These are phyloP conservation scores for Bubo scandiacus DNA, from an alignment of 2,113 vertebrate genomes.

Conservation along the genomic window DNA sequence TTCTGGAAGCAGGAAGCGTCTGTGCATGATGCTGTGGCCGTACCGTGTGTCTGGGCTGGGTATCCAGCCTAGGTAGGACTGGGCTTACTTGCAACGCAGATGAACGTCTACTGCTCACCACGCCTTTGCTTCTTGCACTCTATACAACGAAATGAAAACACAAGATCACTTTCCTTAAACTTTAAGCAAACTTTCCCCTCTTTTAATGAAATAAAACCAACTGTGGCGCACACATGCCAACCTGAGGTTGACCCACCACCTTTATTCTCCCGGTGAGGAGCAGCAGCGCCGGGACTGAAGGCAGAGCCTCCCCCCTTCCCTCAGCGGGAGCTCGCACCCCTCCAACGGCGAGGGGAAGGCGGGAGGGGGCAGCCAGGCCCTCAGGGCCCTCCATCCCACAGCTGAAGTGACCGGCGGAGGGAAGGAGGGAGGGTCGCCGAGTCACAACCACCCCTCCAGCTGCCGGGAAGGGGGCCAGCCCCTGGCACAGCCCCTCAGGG, in stretches of 20 bases:
- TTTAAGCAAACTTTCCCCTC: background rate
- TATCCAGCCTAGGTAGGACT: background rate
- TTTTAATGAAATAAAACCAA: background rate
- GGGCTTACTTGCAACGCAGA: accelerated
- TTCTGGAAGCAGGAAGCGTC: background rate
- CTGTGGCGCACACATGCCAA: accelerated
- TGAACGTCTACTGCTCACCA: accelerated
- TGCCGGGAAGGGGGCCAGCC: background rate
- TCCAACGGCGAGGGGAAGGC: too few relatives aligned
- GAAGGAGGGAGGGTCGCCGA: background rate
- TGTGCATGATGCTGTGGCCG: accelerated
- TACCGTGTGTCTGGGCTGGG: accelerated
- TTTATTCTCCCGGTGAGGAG: background rate
- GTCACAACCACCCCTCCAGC: background rate
- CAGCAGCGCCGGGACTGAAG: accelerated
- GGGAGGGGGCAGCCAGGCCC: background rate
- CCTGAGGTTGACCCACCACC: background rate
- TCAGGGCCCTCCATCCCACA: background rate
- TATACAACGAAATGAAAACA: background rate
- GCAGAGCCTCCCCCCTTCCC: background rate
- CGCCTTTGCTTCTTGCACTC: background rate
- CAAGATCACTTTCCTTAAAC: accelerated
- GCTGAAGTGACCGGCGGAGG: background rate
- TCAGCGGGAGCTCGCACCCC: accelerated
- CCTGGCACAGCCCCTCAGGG: too few relatives aligned